Conservation (phyloP, 1,140 invertebrate species). For the Notospermus geniculatus region DNA sequence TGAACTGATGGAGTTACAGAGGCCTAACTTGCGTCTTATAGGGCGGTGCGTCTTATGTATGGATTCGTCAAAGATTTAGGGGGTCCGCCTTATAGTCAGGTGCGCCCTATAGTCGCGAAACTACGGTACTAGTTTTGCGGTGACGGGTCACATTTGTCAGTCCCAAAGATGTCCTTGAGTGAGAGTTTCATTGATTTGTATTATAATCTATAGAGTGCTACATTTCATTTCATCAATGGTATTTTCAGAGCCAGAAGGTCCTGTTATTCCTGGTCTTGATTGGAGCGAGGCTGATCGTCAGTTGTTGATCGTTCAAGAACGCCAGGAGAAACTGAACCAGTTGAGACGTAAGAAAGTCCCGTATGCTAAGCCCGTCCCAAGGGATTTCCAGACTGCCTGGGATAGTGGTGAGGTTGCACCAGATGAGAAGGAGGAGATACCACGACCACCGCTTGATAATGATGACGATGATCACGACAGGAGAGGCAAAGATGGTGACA, state of each 20-base stretch:
- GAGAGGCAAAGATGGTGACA: neutral
- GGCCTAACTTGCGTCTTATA: too few relatives aligned
- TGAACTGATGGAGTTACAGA: too few relatives aligned
- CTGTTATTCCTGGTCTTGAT: slow-evolving; percentile 82
- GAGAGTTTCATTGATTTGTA: slow-evolving; percentile 53
- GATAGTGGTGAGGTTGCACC: slow-evolving; percentile 66
- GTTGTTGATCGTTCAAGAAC: slow-evolving; percentile 62
- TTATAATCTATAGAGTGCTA: slow-evolving; percentile 34
- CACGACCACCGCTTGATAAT: slow-evolving; percentile 14
- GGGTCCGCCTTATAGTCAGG: too few relatives aligned
- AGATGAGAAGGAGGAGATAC: slow-evolving; percentile 11
- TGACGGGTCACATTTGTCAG: too few relatives aligned
- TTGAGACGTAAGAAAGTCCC: slow-evolving; percentile 62
- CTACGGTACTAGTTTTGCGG: too few relatives aligned
- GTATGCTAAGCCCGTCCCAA: slow-evolving; percentile 92
- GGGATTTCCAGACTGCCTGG: slow-evolving; percentile 95
- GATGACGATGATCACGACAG: slow-evolving; percentile 11
- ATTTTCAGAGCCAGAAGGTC: slow-evolving; percentile 4
- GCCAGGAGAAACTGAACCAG: slow-evolving; percentile 67
- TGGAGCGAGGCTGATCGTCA: slow-evolving; percentile 57
- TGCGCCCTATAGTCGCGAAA: too few relatives aligned
- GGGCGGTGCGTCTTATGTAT: too few relatives aligned
- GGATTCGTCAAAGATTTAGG: too few relatives aligned
- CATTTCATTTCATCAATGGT: neutral
- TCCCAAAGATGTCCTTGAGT: too few relatives aligned